Conservation (phyloP, 2,888 invertebrate species). For the Amitus sp. region DNA sequence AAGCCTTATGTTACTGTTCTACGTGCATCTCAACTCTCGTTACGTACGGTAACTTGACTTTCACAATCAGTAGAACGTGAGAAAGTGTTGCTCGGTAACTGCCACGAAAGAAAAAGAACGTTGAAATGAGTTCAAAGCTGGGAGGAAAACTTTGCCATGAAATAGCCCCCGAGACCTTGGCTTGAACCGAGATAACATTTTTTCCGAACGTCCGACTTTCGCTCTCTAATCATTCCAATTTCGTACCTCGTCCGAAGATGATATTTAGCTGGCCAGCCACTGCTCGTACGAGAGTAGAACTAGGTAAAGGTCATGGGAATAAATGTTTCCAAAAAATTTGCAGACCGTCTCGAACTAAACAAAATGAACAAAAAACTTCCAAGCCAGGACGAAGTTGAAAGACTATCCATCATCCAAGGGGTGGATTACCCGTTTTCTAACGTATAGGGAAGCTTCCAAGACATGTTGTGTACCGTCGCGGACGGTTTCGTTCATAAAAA, state of each 20-base stretch:
- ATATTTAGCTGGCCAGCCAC: too few species aligned
- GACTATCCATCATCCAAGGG: slow-evolving; percentile 24
- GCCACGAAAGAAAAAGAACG: not conserved
- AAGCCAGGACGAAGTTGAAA: slow-evolving; percentile 8
- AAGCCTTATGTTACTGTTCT: slow-evolving; percentile 28
- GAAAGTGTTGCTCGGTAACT: slow-evolving; percentile 20
- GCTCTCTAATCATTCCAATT: too few species aligned
- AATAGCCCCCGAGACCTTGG: not conserved
- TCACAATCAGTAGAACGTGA: slow-evolving; percentile 26
- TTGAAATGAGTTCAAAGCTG: slow-evolving; percentile 9
- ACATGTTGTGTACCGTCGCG: slow-evolving; percentile 14
- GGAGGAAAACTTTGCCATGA: slow-evolving; percentile 15
- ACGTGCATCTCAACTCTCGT: slow-evolving; percentile 23
- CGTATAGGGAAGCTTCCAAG: slow-evolving; percentile 9
- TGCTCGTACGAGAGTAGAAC: too few species aligned
- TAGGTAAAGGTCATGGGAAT: not conserved
- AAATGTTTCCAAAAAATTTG: not conserved
- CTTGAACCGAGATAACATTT: too few species aligned
- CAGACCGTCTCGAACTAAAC: not conserved
- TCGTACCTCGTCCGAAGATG: too few species aligned
- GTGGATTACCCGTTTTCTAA: slow-evolving; percentile 19
- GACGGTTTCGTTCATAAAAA: slow-evolving; percentile 20
- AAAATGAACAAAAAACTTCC: slow-evolving; percentile 11
- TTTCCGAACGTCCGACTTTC: too few species aligned
- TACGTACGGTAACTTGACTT: slow-evolving; percentile 29